phyloP scores from a whole-genome alignment of 1,140 invertebrate genomes.

The Drosophila parvula region DNA sequence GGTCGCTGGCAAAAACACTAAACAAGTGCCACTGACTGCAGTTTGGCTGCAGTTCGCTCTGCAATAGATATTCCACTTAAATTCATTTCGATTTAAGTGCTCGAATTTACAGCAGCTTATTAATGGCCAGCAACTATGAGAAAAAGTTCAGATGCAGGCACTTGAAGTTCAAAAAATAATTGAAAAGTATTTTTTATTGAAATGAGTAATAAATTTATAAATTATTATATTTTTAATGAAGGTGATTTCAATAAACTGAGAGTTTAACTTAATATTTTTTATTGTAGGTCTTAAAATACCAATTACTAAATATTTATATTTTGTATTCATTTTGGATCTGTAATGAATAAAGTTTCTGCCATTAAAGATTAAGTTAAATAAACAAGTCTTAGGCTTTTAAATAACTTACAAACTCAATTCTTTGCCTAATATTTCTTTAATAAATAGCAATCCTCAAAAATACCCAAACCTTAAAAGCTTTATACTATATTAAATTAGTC shows the following conservation, averaged over 20 bases:
- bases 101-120: conserved; percentile 4
- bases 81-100: conserved; percentile 17
- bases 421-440: not conserved
- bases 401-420: too few species aligned
- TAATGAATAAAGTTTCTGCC: too few species aligned
- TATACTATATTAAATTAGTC: not conserved
- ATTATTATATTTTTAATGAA: not conserved
- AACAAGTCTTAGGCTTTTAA: too few species aligned
- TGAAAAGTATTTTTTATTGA: not conserved
- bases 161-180: not conserved
- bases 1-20: conserved; percentile 26
- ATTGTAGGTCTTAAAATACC: too few species aligned
- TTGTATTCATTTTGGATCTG: too few species aligned
- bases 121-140: not conserved
- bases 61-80: conserved; percentile 23
- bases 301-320: too few species aligned
- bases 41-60: conserved; percentile 22
- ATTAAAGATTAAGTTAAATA: too few species aligned
- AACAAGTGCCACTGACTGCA: conserved; percentile 32
- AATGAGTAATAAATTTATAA: not conserved
- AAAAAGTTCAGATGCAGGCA: not conserved
- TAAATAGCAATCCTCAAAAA: not conserved
- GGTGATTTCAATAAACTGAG: not conserved
- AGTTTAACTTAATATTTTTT: not conserved
- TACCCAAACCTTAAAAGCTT: too few species aligned